Evolutionary conservation across 2,888 invertebrate species (phyloP).

Genomic region (Eremobia ochroleuca): DNA sequence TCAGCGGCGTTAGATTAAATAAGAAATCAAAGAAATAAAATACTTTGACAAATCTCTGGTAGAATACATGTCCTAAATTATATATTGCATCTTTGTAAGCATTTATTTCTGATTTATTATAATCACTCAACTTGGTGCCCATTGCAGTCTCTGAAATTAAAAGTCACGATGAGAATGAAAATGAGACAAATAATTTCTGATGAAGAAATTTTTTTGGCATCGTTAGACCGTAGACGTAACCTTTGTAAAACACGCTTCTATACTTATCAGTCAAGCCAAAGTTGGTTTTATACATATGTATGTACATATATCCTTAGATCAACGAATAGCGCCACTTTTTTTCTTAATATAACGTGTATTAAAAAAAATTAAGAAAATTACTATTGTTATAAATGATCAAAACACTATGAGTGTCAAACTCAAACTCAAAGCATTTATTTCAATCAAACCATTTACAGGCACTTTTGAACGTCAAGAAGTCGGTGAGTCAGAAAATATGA

Average conservation of each 20-base stretch:
- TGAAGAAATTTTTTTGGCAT: neutral
- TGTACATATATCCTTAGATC: too few species aligned
- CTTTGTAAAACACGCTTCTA: neutral
- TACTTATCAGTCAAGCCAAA: neutral
- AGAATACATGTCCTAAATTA: slow-evolving; percentile 79
- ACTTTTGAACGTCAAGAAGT: too few species aligned
- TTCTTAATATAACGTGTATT: too few species aligned
- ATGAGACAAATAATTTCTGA: neutral
- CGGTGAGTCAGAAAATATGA: too few species aligned
- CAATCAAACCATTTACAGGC: too few species aligned
- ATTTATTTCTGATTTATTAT: slow-evolving; percentile 76
- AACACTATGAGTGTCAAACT: neutral
- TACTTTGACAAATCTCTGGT: slow-evolving; percentile 86
- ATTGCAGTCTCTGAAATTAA: slow-evolving; percentile 92
- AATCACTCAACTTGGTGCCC: slow-evolving; percentile 91
- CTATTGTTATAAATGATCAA: neutral
- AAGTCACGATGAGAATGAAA: neutral
- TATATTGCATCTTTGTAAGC: slow-evolving; percentile 91
- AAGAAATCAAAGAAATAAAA: slow-evolving; percentile 90
- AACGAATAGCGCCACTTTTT: neutral
- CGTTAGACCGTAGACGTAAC: neutral
- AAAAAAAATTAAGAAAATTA: neutral
- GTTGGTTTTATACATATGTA: neutral
- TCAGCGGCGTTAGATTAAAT: slow-evolving; percentile 88
- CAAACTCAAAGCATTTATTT: too few species aligned